Base-by-base conservation (phyloP, 2,113 vertebrate genomes). In the Paradisaea rubra region DNA sequence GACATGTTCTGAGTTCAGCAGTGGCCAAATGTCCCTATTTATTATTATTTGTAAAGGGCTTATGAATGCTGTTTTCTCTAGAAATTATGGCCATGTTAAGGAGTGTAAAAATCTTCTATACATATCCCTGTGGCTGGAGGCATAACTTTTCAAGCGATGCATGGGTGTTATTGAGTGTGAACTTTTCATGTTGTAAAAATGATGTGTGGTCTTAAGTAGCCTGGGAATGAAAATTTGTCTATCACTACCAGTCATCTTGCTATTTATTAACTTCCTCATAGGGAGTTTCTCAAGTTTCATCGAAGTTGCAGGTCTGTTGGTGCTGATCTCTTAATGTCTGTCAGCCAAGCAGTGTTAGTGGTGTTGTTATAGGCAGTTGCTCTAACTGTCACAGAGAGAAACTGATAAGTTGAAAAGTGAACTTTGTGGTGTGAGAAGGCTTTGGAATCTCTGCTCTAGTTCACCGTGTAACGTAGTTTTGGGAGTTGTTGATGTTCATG, bases 71-170 rank as follows among this genome's bases (percentile, higher is more conserved):
- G 1, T 68, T 53, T 78, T 76, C 35, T 52, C 15, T 42, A 65
- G 54, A 50, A 87, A 23, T 71, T 74, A 44, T 13, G 69, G 27
- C 50, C 54, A 14, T 1, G 0, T 79, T 66, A 56, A 79, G 33
- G 42, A 78, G 41, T 35, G 10, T 66, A 30, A n/a, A 77, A 81
- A 13, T 57, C 14, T 53, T 86, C 23, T 15, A 6, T 74, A 49
- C 11, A 1, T 60, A 15, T 53, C 2, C 0, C 30, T 66, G 3
- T 23, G 69, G 27, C 19, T 49, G 50, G 86, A 59, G 64, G 28
- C 31, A 15, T 73, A 7, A 39, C 33, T 77, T 61, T 19, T 13
- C n/a, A 81, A 59, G 39, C 0, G 0, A n/a, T 61, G 19, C 10
- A 3, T 47, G 31, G 30, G 3, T 68, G 28, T 91, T 80, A 79